A percentile compares a stretch with the other conserved stretches of the same genome.
Conservation (phyloP, 2,113 vertebrate genomes). For the Cariama cristata region DNA sequence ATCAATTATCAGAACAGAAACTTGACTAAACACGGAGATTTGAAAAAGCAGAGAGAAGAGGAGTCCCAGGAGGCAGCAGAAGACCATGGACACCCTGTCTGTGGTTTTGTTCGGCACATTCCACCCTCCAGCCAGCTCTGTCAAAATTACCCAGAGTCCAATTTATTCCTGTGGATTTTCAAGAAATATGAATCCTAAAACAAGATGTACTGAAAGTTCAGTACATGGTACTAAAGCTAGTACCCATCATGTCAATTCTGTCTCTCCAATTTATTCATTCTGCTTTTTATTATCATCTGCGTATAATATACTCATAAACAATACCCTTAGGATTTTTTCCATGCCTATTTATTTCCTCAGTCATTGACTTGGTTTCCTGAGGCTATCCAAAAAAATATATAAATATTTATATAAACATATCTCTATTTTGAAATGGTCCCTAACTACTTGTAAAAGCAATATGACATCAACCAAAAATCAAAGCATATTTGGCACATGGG, state of each 20-base stretch:
- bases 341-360: constrained; percentile 54
- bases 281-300: constrained; percentile 59
- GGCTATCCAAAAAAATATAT: constrained; percentile 16
- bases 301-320: constrained; percentile 54
- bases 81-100: background rate
- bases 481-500: constrained; percentile 13
- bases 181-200: constrained; percentile 42
- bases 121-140: constrained; percentile 22
- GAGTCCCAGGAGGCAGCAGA: background rate
- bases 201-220: constrained; percentile 54
- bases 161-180: constrained; percentile 63
- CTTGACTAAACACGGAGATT: background rate
- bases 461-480: constrained; percentile 33
- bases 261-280: constrained; percentile 17
- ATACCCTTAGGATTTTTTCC: constrained; percentile 56
- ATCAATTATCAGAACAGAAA: background rate
- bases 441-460: constrained; percentile 36
- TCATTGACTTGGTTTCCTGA: constrained; percentile 22
- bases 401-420: constrained; percentile 51
- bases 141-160: constrained; percentile 36
- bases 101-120: constrained; percentile 48
- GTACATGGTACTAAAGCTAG: constrained; percentile 39
- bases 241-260: constrained; percentile 19
- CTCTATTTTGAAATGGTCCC: constrained; percentile 41
- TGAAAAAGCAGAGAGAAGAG: background rate